These are phyloP conservation scores for Mactromeris polynyma DNA, from an alignment of 2,888 invertebrate genomes.

Conservation along the genomic window DNA sequence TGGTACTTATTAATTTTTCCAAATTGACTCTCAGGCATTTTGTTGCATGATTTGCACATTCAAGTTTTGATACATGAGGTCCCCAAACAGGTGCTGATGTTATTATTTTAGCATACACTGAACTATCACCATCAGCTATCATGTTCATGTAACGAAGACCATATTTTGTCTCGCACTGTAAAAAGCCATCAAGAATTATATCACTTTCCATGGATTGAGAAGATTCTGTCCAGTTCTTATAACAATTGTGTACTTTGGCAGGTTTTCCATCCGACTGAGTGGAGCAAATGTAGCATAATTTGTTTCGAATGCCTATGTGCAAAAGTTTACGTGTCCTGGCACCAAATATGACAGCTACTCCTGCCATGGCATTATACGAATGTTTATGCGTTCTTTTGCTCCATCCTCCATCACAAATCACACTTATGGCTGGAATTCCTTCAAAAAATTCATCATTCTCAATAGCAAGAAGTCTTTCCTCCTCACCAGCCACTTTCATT, in stretches of 20 bases:
- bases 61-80: slow-evolving; percentile 18
- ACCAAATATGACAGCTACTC: slow-evolving; percentile 39
- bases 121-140: slow-evolving; percentile 42
- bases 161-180: slow-evolving; percentile 5
- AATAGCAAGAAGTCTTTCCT: slow-evolving; percentile 48
- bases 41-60: slow-evolving; percentile 39
- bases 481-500: slow-evolving; percentile 39
- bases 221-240: slow-evolving; percentile 37
- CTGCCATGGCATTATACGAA: slow-evolving; percentile 45
- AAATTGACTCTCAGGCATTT: slow-evolving; percentile 26
- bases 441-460: slow-evolving; percentile 40
- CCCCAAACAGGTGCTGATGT: slow-evolving; percentile 26
- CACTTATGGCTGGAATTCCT: slow-evolving; percentile 42
- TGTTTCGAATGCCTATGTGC: slow-evolving; percentile 45
- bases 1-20: not conserved
- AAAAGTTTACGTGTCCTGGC: slow-evolving; percentile 18
- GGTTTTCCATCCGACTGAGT: not conserved
- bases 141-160: slow-evolving; percentile 34
- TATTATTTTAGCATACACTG: slow-evolving; percentile 26
- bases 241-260: slow-evolving; percentile 33
- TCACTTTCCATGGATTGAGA: slow-evolving; percentile 39
- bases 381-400: slow-evolving; percentile 44
- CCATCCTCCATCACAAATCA: slow-evolving; percentile 49
- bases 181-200: slow-evolving; percentile 14
- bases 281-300: slow-evolving; percentile 32